These are phyloP conservation scores for Orchesella cincta DNA, from an alignment of 1,140 invertebrate genomes.

Conservation along the genomic window DNA sequence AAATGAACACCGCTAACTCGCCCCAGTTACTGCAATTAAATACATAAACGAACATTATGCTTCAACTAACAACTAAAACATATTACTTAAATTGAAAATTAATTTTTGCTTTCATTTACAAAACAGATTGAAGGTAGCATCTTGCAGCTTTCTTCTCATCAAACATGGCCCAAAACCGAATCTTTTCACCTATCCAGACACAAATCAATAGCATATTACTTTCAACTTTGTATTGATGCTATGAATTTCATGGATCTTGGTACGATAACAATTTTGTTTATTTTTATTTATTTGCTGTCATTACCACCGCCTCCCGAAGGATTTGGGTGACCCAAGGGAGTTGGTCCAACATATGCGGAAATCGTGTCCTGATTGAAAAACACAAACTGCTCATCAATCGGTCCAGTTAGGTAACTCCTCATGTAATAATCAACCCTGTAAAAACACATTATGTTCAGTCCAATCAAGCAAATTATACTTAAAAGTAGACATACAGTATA, in stretches of 20 bases:
- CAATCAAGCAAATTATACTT: no score
- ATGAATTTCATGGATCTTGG: background rate
- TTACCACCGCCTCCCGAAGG: background rate
- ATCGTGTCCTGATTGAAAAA: background rate
- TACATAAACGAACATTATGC: no score
- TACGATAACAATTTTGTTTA: background rate
- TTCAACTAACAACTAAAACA: background rate
- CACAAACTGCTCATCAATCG: background rate
- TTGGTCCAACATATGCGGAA: background rate
- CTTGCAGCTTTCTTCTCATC: background rate
- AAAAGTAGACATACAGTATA: no score
- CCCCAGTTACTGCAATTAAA: background rate
- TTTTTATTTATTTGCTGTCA: background rate
- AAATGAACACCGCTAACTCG: background rate
- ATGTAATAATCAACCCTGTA: background rate
- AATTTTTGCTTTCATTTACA: background rate
- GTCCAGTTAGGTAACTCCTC: background rate
- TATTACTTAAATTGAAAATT: background rate
- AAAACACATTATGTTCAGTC: no score
- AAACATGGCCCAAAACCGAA: background rate
- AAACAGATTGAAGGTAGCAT: background rate
- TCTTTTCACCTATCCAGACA: background rate
- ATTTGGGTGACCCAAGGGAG: background rate
- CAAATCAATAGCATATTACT: background rate
- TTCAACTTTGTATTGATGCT: background rate